Evolutionary conservation across 2,113 vertebrate genomes (phyloP), one percentile per base, ranked within the genome.

Genomic region (Oreochromis tanganicae): DNA sequence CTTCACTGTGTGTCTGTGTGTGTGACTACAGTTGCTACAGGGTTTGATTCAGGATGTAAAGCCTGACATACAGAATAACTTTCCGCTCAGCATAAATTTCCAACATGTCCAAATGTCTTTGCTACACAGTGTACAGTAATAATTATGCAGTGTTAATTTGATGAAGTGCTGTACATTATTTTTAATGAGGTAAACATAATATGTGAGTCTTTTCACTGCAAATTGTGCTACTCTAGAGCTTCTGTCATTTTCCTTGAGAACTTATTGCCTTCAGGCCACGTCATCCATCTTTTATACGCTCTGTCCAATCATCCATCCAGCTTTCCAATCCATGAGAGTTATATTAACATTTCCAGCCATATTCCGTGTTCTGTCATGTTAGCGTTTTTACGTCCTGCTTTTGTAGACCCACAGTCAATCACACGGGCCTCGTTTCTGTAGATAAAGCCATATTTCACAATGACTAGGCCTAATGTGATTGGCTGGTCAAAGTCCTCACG

Each of bases 401-500:
- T 85, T 79, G n/a, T 50, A 14, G 54, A 86, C 61, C 34, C 32
- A 66, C 61, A 89, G 50, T 87, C 81, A 87, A 86, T 93, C 87
- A 87, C 41, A 54, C 63, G 8, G 79, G 54, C 46, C 59, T 85
- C 36, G 46, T 83, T 90, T 73, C 82, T 75, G 24, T n/a, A 71
- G 38, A 87, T 89, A 71, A 89, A 89, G 80, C 75, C 82, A 85
- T 87, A 84, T 63, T 87, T 92, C 88, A 88, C 43, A 63, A 5
- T 14, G 50, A 17, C 85, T 80, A 63, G 57, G 79, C 41, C 82
- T 90, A 88, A 85, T 84, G 83, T 84, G 82, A 92, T 84, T 92
- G 91, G 90, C 80, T 90, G 90, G 93, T 94, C 91, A 93, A 93
- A 91, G 86, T 52, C 27, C 78, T 82, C 21, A 32, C 41, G 41